Evolutionary conservation across 30 jellyfish, hydroid and myxozoan species (phyloP).

Genomic region (Rhopilema esculentum): DNA sequence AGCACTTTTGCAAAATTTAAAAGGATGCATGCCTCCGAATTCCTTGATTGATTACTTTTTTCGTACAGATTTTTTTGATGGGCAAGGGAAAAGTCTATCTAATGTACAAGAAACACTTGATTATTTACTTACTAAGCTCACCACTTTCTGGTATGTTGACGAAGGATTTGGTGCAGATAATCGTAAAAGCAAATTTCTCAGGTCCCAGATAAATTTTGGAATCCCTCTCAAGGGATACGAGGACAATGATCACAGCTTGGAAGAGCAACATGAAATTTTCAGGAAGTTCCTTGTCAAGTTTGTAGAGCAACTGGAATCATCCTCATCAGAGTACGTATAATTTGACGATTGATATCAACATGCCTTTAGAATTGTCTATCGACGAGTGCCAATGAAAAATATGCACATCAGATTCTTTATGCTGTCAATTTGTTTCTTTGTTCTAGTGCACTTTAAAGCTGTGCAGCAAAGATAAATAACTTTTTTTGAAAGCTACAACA

Average conservation of each 20-base stretch:
- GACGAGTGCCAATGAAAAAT: too few relatives aligned
- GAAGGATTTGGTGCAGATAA: slow-evolving; percentile 44
- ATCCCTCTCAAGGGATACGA: slow-evolving; percentile 67
- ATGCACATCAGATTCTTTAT: too few relatives aligned
- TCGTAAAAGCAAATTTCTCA: slow-evolving; percentile 52
- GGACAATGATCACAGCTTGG: slow-evolving; percentile 10
- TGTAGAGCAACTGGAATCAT: slow-evolving; percentile 68
- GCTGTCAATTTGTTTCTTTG: too few relatives aligned
- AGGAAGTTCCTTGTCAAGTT: slow-evolving; percentile 50
- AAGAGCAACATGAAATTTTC: slow-evolving; percentile 68
- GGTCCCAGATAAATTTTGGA: slow-evolving; percentile 72
- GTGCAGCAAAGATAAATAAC: too few relatives aligned
- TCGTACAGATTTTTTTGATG: slow-evolving; percentile 70
- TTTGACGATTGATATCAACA: neutral
- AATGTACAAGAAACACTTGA: slow-evolving; percentile 57
- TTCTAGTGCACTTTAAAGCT: too few relatives aligned
- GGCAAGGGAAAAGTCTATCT: slow-evolving; percentile 51
- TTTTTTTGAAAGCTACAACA: too few relatives aligned
- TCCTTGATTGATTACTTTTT: slow-evolving; percentile 63
- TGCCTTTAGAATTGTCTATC: too few relatives aligned
- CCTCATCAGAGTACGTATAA: slow-evolving; percentile 63
- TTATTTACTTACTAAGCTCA: slow-evolving; percentile 49
- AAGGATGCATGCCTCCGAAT: slow-evolving; percentile 83
- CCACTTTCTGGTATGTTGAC: slow-evolving; percentile 82
- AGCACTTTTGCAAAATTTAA: slow-evolving; percentile 3